Evolutionary conservation across 2,888 invertebrate genomes (phyloP).

Genomic region (Pegoplata infirma): DNA sequence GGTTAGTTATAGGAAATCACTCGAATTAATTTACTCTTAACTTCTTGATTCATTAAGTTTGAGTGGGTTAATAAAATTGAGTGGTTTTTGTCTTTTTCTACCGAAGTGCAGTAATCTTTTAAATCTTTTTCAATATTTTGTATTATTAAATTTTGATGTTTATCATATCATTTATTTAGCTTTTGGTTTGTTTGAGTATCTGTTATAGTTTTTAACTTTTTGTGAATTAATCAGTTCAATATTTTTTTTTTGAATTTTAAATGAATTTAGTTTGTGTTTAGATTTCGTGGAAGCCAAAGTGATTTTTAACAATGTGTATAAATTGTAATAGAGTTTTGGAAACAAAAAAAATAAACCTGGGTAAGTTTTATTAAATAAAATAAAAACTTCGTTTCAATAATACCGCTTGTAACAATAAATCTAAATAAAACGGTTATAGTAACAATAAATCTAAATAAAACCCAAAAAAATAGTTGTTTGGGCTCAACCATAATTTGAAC

Average conservation of each 20-base stretch:
- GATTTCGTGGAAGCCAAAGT: not conserved
- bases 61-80: too few relatives aligned
- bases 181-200: not conserved
- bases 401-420: too few relatives aligned
- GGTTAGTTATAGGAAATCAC: not conserved
- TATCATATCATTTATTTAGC: not conserved
- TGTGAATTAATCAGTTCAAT: not conserved
- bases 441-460: too few relatives aligned
- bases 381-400: too few relatives aligned
- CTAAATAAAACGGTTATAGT: too few relatives aligned
- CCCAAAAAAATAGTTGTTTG: too few relatives aligned
- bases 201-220: not conserved
- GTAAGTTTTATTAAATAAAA: too few relatives aligned
- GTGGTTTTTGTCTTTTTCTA: too few relatives aligned
- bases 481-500: too few relatives aligned
- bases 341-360: too few relatives aligned
- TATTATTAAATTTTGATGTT: not conserved
- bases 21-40: not conserved
- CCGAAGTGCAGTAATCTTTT: not conserved
- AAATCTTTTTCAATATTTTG: not conserved
- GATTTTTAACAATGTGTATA: not conserved
- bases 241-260: not conserved
- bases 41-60: not conserved
- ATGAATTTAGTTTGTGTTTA: conserved; percentile 12
- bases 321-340: too few relatives aligned